Evolutionary conservation across 1,140 invertebrate species (phyloP).

Genomic region (Aporrectodea caliginosa): DNA sequence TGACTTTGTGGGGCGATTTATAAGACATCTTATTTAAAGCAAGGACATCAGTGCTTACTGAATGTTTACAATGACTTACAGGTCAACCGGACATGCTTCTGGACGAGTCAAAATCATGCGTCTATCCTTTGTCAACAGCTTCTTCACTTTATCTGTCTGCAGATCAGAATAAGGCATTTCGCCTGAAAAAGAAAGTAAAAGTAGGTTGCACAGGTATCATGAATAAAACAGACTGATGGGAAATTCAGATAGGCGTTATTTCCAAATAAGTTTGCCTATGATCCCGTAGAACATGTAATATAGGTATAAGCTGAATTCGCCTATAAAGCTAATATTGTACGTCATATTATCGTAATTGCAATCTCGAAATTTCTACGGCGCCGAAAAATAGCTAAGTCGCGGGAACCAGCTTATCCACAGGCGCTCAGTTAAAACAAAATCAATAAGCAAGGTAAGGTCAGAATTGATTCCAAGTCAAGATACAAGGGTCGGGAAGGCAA

Average conservation of each 20-base stretch:
- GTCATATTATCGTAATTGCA: too few species aligned
- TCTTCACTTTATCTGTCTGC: neutral
- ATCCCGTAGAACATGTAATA: too few species aligned
- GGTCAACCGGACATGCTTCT: neutral
- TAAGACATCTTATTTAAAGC: neutral
- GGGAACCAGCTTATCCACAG: neutral
- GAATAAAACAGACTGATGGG: neutral
- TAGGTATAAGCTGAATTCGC: too few species aligned
- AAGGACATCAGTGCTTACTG: neutral
- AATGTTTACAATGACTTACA: neutral
- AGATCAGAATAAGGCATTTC: neutral
- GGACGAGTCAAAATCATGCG: neutral
- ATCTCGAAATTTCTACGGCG: too few species aligned
- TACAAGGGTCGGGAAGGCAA: too few species aligned
- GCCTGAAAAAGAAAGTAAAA: neutral
- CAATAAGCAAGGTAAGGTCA: too few species aligned
- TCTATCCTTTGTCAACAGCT: neutral
- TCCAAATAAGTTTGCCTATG: neutral
- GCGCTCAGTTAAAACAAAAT: too few species aligned
- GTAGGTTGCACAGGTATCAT: neutral
- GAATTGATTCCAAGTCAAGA: too few species aligned
- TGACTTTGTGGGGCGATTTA: neutral
- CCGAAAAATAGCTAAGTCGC: too few species aligned
- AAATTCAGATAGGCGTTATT: neutral
- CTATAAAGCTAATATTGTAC: too few species aligned